phyloP scores from a whole-genome alignment of 2,888 invertebrate species.

The Thecocarcelia acutangulata region DNA sequence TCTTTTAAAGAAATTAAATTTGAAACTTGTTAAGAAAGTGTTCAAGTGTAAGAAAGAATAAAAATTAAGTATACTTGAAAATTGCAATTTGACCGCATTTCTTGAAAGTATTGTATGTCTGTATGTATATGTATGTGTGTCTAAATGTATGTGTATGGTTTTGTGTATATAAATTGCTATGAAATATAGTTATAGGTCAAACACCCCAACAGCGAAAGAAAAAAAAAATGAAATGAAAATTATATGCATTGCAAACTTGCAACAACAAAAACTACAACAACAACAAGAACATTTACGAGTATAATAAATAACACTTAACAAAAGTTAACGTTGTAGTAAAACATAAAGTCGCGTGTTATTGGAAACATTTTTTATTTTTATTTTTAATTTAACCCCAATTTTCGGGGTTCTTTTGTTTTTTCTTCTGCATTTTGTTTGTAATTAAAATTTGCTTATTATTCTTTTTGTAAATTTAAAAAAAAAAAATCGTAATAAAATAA shows the following conservation, averaged over 20 bases:
- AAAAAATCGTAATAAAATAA: neutral
- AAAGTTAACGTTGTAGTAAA: conserved; percentile 34
- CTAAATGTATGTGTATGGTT: neutral
- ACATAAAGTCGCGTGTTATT: conserved; percentile 57
- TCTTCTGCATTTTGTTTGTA: neutral
- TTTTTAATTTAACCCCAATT: conserved; percentile 35
- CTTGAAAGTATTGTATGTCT: conserved; percentile 8
- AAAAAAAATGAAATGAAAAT: conserved; percentile 51
- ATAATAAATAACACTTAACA: conserved; percentile 64
- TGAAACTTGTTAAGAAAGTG: conserved; percentile 5
- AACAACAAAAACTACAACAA: conserved; percentile 15
- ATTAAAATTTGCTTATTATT: conserved; percentile 20
- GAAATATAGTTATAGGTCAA: conserved; percentile 77
- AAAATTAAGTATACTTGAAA: conserved; percentile 65
- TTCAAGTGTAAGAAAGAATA: conserved; percentile 30
- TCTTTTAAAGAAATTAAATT: neutral
- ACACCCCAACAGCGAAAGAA: conserved; percentile 70
- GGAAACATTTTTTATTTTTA: conserved; percentile 5
- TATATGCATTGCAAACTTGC: conserved; percentile 34
- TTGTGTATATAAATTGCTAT: conserved; percentile 53
- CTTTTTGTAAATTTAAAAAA: neutral
- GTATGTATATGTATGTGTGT: conserved; percentile 27
- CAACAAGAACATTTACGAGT: conserved; percentile 34
- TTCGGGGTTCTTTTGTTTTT: conserved; percentile 1
- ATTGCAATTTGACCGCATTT: conserved; percentile 69